phyloP scores from a whole-genome alignment of 2,888 invertebrate species.

The Melinopterus prodromus region DNA sequence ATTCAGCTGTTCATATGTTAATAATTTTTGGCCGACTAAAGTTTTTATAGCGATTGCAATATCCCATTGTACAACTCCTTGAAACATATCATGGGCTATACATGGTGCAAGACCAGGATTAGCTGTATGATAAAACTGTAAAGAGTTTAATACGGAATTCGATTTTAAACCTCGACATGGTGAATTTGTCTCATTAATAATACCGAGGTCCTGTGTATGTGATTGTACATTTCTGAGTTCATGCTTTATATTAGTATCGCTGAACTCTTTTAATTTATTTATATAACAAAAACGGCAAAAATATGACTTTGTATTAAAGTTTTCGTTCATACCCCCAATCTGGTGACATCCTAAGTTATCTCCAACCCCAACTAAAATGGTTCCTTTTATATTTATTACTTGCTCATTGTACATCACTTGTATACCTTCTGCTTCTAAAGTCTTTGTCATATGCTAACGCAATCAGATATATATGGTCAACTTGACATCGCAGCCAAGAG shows the following conservation, averaged over 20 bases:
- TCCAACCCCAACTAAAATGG: not conserved
- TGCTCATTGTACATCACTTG: no score
- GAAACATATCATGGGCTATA: conserved; percentile 10
- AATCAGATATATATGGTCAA: conserved; percentile 11
- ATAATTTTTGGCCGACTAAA: not conserved
- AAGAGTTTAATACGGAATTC: conserved; percentile 6
- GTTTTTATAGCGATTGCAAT: not conserved
- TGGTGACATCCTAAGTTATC: conserved; percentile 14
- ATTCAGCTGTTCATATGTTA: not conserved
- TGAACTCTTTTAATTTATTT: not conserved
- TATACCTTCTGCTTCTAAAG: no score
- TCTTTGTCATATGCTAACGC: no score
- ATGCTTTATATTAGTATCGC: not conserved
- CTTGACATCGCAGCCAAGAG: conserved; percentile 37
- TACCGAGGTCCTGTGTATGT: no score
- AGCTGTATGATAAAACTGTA: not conserved
- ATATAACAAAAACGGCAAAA: conserved; percentile 13
- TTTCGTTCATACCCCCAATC: not conserved
- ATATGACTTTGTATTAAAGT: conserved; percentile 5
- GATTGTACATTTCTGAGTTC: not conserved
- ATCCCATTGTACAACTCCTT: not conserved
- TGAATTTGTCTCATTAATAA: no score
- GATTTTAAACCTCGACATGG: no score
- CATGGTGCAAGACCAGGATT: not conserved
- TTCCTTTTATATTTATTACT: not conserved